Evolutionary conservation across 2,888 invertebrate genomes (phyloP), one percentile per base, ranked within the genome.

Genomic region (Aphidoletes aphidimyza): DNA sequence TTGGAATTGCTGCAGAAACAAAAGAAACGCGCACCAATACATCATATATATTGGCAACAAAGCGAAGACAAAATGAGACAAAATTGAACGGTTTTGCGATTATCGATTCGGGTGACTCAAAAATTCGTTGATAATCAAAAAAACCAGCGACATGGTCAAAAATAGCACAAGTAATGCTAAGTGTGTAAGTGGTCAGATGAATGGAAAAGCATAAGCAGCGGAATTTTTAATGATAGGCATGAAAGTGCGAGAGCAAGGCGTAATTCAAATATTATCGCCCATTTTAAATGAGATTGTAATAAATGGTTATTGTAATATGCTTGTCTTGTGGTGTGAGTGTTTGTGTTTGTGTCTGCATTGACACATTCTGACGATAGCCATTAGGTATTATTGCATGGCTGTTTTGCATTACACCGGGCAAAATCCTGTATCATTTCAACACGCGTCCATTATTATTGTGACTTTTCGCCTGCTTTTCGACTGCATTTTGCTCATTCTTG

Each of bases 351-450:
- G 17, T 26, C 34, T 30, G 17, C 30, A 30, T 34, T 69, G 30
- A 69, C 69, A 69, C 69, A 69, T 14, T 30, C 69, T 69, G 69
- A 69, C 69, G 69, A 30, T 69, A 30, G 69, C 69, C 69, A 69
- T 69, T 69, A 69, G 69, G 69, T 69, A 69, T n/a, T n/a, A 69
- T 69, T 69, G 69, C 30, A 69, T 30, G 14, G 69, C 69, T n/a
- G 30, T 69, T 69, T 22, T 30, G 69, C 5, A 30, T 69, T 69
- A 69, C 14, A n/a, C n/a, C 30, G 69, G 34, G 1, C 11, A 30
- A 54, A 69, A 69, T 69, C 69, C 69, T 69, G 69, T 69, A 69
- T 69, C 69, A 34, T 30, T 69, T 69, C 69, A 69, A 69, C 69
- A 69, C 34, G 69, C 69, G 69, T 69, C 34, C 69, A 69, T 69